These are phyloP conservation scores for Drosophila kikkawai DNA, from an alignment of 1,140 invertebrate genomes.

Conservation along the genomic window DNA sequence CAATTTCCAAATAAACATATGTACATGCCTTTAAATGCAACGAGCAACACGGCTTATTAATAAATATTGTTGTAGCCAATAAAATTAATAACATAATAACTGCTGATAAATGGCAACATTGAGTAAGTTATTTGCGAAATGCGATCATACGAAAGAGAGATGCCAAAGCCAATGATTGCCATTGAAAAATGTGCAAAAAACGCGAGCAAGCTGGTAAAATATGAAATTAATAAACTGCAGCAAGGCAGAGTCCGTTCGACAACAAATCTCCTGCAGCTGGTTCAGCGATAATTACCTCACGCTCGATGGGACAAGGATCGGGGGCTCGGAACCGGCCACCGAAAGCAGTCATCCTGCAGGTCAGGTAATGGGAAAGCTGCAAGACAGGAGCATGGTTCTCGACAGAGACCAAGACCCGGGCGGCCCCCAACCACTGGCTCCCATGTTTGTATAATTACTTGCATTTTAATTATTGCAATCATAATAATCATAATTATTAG, in stretches of 20 bases:
- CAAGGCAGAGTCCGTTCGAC: background rate
- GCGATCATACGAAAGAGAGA: constrained; percentile 34
- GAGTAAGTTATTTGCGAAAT: constrained; percentile 47
- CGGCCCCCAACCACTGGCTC: background rate
- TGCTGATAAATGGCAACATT: constrained; percentile 37
- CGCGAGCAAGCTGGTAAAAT: constrained; percentile 29
- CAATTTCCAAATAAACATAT: background rate
- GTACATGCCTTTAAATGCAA: background rate
- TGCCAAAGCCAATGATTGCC: constrained; percentile 14
- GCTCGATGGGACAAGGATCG: constrained; percentile 5
- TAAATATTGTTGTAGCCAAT: constrained; percentile 6
- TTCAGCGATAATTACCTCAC: constrained; percentile 43
- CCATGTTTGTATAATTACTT: too few relatives aligned
- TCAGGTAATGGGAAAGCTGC: background rate
- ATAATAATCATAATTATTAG: too few relatives aligned
- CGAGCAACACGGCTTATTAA: background rate
- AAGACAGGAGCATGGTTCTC: background rate
- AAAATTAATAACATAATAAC: constrained; percentile 61
- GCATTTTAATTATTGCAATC: too few relatives aligned
- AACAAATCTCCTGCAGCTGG: constrained; percentile 13
- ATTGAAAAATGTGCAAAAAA: constrained; percentile 10
- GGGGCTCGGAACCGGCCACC: background rate
- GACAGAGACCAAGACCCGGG: background rate
- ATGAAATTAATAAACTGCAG: constrained; percentile 62
- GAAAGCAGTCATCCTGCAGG: constrained; percentile 10